Percentiles rank a stretch among this genome's conserved stretches.
These are phyloP conservation scores for Myrmecophaga tridactyla DNA, from an alignment of 2,113 vertebrate genomes.

Conservation along the genomic window DNA sequence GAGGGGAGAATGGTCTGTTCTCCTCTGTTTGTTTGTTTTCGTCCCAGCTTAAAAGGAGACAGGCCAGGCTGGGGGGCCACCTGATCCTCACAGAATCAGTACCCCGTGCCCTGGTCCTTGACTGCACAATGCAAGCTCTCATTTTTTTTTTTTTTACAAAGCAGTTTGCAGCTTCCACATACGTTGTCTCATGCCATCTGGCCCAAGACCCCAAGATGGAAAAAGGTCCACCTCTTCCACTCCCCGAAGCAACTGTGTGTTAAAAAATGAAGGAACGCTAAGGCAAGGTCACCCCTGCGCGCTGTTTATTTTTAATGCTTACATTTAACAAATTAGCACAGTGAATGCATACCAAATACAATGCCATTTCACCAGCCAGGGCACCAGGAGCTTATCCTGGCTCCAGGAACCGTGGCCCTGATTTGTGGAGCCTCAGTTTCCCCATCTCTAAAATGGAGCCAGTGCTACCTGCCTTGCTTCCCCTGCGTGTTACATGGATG, in stretches of 20 bases:
- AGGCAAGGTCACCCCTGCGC: fast-evolving
- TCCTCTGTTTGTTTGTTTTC: not conserved
- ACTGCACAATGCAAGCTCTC: not conserved
- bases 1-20: not conserved
- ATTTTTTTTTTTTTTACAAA: not conserved
- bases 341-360: not conserved
- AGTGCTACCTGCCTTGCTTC: not conserved
- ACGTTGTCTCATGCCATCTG: not conserved
- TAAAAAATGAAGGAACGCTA: not conserved
- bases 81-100: not conserved
- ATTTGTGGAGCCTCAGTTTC: not conserved
- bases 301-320: not conserved
- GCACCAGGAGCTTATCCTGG: not conserved
- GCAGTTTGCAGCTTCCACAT: not conserved
- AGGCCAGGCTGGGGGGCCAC: not conserved
- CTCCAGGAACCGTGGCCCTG: too few species aligned
- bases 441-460: not conserved
- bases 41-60: not conserved
- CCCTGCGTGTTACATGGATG: fast-evolving
- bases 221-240: fast-evolving
- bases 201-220: not conserved
- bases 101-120: too few species aligned
- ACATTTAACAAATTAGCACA: not conserved
- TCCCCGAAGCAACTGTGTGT: not conserved
- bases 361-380: not conserved